phyloP scores from a whole-genome alignment of 2,888 invertebrate genomes.

The Polydrusus pterygomalis region DNA sequence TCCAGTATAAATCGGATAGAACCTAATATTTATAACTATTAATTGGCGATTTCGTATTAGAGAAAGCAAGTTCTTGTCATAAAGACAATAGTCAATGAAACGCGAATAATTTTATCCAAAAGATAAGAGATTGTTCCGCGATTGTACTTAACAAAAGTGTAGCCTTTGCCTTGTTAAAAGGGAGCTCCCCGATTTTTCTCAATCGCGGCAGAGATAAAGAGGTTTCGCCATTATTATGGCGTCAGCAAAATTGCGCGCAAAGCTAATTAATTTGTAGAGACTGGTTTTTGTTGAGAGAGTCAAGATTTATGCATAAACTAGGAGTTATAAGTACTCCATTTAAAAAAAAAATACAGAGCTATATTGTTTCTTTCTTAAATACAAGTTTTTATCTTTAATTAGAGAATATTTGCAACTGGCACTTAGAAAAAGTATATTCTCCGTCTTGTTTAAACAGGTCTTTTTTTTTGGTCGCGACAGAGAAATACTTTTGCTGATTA shows the following conservation, averaged over 20 bases:
- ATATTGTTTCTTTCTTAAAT: too few relatives aligned
- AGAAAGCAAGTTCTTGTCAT: too few relatives aligned
- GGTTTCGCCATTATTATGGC: conserved; percentile 35
- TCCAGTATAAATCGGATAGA: too few relatives aligned
- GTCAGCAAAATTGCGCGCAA: conserved; percentile 34
- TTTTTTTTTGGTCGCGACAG: too few relatives aligned
- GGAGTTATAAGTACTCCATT: neutral
- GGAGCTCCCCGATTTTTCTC: conserved; percentile 41
- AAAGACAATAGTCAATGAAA: conserved; percentile 51
- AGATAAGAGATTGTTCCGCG: conserved; percentile 47
- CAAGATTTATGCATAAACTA: neutral
- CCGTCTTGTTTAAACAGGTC: too few relatives aligned
- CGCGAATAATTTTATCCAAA: conserved; percentile 48
- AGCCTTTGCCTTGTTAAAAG: conserved; percentile 34
- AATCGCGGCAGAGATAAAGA: conserved; percentile 38
- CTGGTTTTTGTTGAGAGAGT: neutral
- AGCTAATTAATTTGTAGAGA: conserved; percentile 34
- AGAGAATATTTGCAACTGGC: too few relatives aligned
- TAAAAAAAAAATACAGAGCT: too few relatives aligned
- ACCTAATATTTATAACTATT: too few relatives aligned
- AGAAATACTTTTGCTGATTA: too few relatives aligned
- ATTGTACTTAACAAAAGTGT: conserved; percentile 54
- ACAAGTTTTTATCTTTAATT: too few relatives aligned
- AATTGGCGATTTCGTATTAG: too few relatives aligned
- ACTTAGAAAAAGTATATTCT: too few relatives aligned